phyloP scores from a whole-genome alignment of 1,140 invertebrate genomes.

The Cataglyphis hispanica region DNA sequence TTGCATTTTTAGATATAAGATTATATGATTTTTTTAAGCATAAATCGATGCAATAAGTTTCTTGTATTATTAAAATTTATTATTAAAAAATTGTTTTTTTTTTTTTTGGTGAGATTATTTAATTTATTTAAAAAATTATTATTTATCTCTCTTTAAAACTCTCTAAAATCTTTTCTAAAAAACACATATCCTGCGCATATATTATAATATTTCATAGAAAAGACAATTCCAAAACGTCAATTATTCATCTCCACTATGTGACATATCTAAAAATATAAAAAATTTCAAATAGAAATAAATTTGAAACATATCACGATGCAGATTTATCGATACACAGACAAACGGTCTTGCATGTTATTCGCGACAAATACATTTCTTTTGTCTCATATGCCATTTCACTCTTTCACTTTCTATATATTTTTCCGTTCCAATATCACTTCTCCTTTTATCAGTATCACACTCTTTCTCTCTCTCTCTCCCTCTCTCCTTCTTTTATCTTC shows the following conservation, averaged over 20 bases:
- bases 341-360: not conserved
- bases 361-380: slow-evolving; percentile 37
- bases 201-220: not conserved
- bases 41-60: no score
- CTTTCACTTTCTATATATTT: slow-evolving; percentile 29
- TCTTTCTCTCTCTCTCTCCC: not conserved
- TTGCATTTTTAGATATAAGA: no score
- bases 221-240: not conserved
- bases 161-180: no score
- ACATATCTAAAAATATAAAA: not conserved
- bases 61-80: no score
- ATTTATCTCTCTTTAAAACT: no score
- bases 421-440: slow-evolving; percentile 38
- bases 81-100: no score
- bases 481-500: not conserved
- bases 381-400: slow-evolving; percentile 13
- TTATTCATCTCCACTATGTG: not conserved
- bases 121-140: no score
- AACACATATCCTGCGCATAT: not conserved
- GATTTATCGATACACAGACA: not conserved
- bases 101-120: no score
- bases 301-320: not conserved
- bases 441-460: not conserved
- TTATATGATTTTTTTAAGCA: no score
- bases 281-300: slow-evolving; percentile 6